phyloP scores from a whole-genome alignment of 1,140 invertebrate genomes.

The Halyomorpha halys region DNA sequence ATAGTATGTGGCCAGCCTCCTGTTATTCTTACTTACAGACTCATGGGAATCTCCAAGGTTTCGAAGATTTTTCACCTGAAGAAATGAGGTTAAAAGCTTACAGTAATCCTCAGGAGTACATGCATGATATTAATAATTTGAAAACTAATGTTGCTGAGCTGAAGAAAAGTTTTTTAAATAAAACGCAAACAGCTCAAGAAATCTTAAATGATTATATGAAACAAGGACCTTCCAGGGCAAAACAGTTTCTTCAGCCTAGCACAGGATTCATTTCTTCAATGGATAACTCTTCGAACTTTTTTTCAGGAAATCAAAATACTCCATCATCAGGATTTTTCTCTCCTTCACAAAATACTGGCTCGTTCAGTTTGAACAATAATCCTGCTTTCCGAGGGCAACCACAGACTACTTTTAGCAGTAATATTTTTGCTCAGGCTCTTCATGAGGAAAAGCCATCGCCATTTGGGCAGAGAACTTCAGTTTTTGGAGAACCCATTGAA shows the following conservation, averaged over 20 bases:
- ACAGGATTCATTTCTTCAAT: neutral
- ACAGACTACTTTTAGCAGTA: neutral
- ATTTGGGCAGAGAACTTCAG: no score
- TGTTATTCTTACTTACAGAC: conserved; percentile 18
- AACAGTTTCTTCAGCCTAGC: neutral
- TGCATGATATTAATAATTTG: neutral
- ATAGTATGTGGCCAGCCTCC: conserved; percentile 26
- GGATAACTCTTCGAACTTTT: neutral
- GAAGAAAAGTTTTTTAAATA: neutral
- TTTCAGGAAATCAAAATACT: conserved; percentile 1
- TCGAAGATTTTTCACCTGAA: conserved; percentile 26
- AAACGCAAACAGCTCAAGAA: neutral
- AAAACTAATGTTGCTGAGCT: neutral
- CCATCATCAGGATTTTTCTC: neutral
- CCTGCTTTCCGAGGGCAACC: neutral
- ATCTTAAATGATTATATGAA: neutral
- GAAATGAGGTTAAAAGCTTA: conserved; percentile 26
- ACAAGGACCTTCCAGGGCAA: neutral
- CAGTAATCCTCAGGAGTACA: conserved; percentile 17
- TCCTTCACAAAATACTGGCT: no score
- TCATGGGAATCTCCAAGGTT: conserved; percentile 23
- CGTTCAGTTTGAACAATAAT: neutral
- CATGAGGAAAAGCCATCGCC: neutral
- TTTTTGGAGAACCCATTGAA: no score
- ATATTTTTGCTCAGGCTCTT: conserved; percentile 1